Percentiles rank a stretch among this genome's conserved stretches.
phyloP scores from a whole-genome alignment of 2,888 invertebrate genomes.

The Drosophila buzzatii region DNA sequence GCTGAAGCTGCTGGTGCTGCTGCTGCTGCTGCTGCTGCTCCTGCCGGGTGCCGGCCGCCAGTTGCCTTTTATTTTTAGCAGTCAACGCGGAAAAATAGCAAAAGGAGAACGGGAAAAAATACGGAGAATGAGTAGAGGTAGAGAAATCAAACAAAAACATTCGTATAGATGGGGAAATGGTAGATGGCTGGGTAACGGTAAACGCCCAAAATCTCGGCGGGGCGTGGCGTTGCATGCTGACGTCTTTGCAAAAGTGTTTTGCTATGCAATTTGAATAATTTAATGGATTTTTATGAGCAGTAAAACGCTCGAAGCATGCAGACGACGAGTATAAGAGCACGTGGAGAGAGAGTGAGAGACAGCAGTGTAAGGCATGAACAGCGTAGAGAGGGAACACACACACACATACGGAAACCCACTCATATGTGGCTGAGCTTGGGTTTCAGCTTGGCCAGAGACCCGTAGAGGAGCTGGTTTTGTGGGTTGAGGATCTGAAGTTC shows the following conservation, averaged over 20 bases:
- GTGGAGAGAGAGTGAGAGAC: too few relatives aligned
- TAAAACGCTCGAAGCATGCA: constrained; percentile 72
- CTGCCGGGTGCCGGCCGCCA: constrained; percentile 45
- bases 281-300: constrained; percentile 83
- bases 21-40: not conserved
- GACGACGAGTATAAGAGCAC: constrained; percentile 1
- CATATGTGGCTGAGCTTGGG: constrained; percentile 23
- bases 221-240: constrained; percentile 45
- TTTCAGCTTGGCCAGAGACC: constrained; percentile 3
- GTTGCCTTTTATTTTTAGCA: constrained; percentile 72
- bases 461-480: not conserved
- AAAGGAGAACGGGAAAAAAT: constrained; percentile 29
- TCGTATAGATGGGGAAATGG: constrained; percentile 1
- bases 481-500: not conserved
- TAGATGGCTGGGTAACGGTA: constrained; percentile 11
- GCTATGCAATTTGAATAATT: constrained; percentile 81
- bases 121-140: constrained; percentile 18
- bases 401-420: constrained; percentile 2
- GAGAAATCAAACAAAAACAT: constrained; percentile 17
- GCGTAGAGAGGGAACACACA: not conserved
- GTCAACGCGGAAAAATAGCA: constrained; percentile 66
- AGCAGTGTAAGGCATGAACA: not conserved
- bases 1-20: constrained; percentile 38
- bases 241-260: constrained; percentile 57
- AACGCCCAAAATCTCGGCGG: constrained; percentile 47